Conservation (phyloP, 1,140 invertebrate species). For the Pseudobourletiella spinata region DNA sequence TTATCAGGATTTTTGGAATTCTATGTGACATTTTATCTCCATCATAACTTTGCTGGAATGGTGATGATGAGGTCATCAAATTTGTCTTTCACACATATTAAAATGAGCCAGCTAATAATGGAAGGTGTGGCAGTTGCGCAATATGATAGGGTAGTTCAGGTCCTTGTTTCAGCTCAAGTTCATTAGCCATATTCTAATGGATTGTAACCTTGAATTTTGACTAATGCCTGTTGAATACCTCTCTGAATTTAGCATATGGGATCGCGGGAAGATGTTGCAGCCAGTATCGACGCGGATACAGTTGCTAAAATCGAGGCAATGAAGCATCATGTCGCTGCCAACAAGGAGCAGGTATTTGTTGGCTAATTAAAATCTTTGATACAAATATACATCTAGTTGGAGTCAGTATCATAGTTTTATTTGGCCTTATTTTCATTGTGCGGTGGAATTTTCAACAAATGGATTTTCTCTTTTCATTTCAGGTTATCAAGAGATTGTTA, state of each 20-base stretch:
- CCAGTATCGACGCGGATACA: slow-evolving; percentile 78
- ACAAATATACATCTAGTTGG: background rate
- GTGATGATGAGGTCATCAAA: too few relatives aligned
- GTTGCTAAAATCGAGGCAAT: slow-evolving; percentile 75
- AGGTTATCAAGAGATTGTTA: slow-evolving; percentile 74
- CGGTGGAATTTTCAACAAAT: background rate
- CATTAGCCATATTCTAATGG: too few relatives aligned
- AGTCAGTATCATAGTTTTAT: background rate
- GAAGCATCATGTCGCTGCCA: slow-evolving; percentile 61
- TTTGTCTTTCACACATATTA: too few relatives aligned
- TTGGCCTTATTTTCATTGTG: background rate
- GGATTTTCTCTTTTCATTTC: slow-evolving; percentile 37
- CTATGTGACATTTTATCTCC: too few relatives aligned
- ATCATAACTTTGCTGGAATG: too few relatives aligned
- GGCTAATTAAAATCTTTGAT: background rate
- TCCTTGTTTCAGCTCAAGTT: too few relatives aligned
- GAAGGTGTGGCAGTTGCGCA: too few relatives aligned
- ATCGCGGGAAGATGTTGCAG: slow-evolving; percentile 78
- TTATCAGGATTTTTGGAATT: too few relatives aligned
- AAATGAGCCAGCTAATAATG: too few relatives aligned
- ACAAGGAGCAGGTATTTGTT: slow-evolving; percentile 63
- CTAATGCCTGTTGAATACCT: too few relatives aligned
- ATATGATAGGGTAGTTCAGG: too few relatives aligned
- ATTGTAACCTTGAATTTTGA: too few relatives aligned
- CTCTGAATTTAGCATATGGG: slow-evolving; percentile 85